Evolutionary conservation across 2,888 invertebrate species (phyloP), one percentile per base, ranked within the genome.

Genomic region (Aspidiotus destructor): DNA sequence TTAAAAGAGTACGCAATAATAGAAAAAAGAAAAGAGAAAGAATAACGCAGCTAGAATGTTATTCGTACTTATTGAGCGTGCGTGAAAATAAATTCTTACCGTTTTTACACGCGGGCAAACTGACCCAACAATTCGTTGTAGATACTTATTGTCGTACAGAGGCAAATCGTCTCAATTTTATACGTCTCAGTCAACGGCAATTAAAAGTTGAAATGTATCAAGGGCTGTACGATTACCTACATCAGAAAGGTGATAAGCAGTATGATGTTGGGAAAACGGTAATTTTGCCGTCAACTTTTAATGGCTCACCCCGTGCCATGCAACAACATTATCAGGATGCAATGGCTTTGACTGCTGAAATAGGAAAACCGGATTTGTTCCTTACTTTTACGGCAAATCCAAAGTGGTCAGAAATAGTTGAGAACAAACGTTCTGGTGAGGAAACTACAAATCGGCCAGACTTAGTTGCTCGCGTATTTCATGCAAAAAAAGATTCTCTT

Each of bases 91-190:
- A 11, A n/a, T 48, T 48, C n/a, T 48, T n/a, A 13, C 11, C 48
- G 2, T 48, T 48, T 48, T 6, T 48, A 48, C 48, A 48, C 48
- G n/a, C 11, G 10, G 48, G 74, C 8, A 69, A 72, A 65, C 71
- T 77, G 5, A 75, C 74, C 41, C 74, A 75, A 61, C 77, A 78
- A 70, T 77, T 71, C 62, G 63, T 73, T 11, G 76, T 77, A 41
- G 77, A 78, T 71, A 73, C 74, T 73, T 77, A 75, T 72, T 75
- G 72, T 0, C 76, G 76, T 71, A 74, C 76, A 15, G 77, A 77
- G 70, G 73, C 73, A 15, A 75, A 76, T 60, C 71, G 75, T 13
- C 70, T 77, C 42, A 58, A 71, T 7, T 77, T 69, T 68, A 73
- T 75, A 13, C 70, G 74, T 2, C 70, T 71, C 11, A 75, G 77